Evolutionary conservation across 2,113 vertebrate species (phyloP).

Genomic region (Pedetes capensis): DNA sequence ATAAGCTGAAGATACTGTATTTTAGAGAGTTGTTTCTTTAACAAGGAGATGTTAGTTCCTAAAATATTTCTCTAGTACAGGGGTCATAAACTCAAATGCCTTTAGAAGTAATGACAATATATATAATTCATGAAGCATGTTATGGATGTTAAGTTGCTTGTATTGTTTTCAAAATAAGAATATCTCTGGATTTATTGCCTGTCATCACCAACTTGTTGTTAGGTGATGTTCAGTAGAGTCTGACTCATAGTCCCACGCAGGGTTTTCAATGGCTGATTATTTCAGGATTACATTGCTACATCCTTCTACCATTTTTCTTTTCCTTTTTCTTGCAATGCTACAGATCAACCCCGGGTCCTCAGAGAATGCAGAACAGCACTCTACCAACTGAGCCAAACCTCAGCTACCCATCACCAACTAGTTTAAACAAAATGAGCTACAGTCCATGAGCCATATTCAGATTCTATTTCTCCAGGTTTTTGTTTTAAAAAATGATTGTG

Average conservation of each 20-base stretch:
- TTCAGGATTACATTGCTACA: too few species aligned
- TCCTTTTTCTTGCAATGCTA: too few species aligned
- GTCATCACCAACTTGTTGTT: not conserved
- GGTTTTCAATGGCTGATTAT: too few species aligned
- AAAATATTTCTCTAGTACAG: not conserved
- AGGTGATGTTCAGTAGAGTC: too few species aligned
- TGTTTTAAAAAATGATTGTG: not conserved
- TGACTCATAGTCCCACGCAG: too few species aligned
- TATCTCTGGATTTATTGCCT: not conserved
- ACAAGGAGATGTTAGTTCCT: not conserved
- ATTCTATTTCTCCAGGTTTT: not conserved
- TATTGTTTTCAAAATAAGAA: constrained; percentile 20
- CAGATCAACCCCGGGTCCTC: too few species aligned
- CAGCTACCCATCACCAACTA: not conserved
- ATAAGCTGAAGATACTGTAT: not conserved
- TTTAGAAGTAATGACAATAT: not conserved
- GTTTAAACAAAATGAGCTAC: not conserved
- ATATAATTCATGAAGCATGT: not conserved
- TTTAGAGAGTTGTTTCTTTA: not conserved
- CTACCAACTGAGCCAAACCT: too few species aligned
- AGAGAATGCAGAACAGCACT: too few species aligned
- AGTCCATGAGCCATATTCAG: not conserved
- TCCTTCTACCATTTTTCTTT: too few species aligned
- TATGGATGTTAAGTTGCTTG: not conserved
- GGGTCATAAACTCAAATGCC: not conserved